phyloP scores from a whole-genome alignment of 2,113 vertebrate species.

The Barbus barbus region DNA sequence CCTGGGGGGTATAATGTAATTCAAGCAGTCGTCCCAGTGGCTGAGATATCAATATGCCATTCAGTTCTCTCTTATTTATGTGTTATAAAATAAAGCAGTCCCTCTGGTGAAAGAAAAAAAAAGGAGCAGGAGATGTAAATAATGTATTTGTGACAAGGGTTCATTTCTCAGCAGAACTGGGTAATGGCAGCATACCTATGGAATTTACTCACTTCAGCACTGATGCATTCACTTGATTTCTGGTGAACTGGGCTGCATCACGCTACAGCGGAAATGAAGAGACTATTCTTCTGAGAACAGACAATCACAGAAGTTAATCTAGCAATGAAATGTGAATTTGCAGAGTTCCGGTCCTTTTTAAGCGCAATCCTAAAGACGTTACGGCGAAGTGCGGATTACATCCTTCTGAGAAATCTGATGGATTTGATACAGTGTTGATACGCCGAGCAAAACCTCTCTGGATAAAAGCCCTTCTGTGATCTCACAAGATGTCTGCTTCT shows the following conservation, averaged over 20 bases:
- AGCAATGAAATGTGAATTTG: constrained; percentile 17
- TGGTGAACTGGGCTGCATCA: constrained; percentile 3
- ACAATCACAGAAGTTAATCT: constrained; percentile 28
- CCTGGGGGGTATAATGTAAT: neutral
- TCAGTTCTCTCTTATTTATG: neutral
- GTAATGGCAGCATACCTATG: constrained; percentile 6
- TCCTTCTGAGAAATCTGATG: neutral
- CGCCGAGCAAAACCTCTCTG: neutral
- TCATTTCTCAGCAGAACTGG: constrained; percentile 6
- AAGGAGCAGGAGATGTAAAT: constrained; percentile 29
- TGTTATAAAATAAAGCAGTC: neutral
- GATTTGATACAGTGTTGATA: neutral
- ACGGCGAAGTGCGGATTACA: neutral
- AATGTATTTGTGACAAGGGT: constrained; percentile 33
- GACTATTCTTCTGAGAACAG: constrained; percentile 1
- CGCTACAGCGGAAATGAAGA: neutral
- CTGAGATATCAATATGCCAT: neutral
- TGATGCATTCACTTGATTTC: constrained; percentile 24
- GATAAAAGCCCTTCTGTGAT: neutral
- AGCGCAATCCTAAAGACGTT: neutral
- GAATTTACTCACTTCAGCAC: constrained; percentile 1
- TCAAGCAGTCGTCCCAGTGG: neutral
- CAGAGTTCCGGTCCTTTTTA: neutral
- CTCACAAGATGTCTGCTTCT: neutral
- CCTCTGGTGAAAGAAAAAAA: neutral